Evolutionary conservation across 2,888 invertebrate species (phyloP), one percentile per base, ranked within the genome.

Genomic region (Hypena proboscidalis): DNA sequence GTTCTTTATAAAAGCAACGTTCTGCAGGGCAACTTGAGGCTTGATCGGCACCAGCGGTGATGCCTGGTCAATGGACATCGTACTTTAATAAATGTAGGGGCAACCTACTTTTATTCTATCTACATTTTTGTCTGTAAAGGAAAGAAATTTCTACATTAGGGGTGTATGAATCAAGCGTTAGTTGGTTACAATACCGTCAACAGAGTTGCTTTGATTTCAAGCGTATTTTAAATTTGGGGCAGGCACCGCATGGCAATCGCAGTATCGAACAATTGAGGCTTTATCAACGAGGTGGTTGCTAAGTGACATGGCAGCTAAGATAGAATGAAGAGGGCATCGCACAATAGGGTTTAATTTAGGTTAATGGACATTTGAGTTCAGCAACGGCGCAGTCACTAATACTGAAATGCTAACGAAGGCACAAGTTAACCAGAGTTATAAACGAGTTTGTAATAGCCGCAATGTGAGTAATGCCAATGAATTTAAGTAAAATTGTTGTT

Each of bases 61-160:
- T 49, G 90, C 88, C 80, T 90, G 91, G 70, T 91, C 90, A 80
- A 91, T 83, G 73, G 91, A 91, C 91, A 91, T 90, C 83, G 82
- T 90, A 82, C 73, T 77, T 79, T 74, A 74, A 61, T 74, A 70
- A 71, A 71, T 72, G 77, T 75, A 80, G 80, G 74, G 58, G 63
- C 60, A 65, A 77, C 73, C 77, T 80, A 84, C 74, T 60, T 69
- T 67, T 74, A 67, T 67, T 71, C 80, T 82, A 86, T 85, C 89
- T 89, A 90, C 90, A 90, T 90, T 86, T 88, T 90, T 72, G 79
- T 84, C 90, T 90, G 90, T 42, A 89, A 89, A 84, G 80, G 72
- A 85, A 82, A 82, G 67, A 85, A 80, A 80, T 62, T 46, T 56
- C 68, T 62, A 66, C 54, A 63, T 80, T 80, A 80, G 73, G 67